Conservation (phyloP, 2,113 vertebrate species). For the Limanda limanda region DNA sequence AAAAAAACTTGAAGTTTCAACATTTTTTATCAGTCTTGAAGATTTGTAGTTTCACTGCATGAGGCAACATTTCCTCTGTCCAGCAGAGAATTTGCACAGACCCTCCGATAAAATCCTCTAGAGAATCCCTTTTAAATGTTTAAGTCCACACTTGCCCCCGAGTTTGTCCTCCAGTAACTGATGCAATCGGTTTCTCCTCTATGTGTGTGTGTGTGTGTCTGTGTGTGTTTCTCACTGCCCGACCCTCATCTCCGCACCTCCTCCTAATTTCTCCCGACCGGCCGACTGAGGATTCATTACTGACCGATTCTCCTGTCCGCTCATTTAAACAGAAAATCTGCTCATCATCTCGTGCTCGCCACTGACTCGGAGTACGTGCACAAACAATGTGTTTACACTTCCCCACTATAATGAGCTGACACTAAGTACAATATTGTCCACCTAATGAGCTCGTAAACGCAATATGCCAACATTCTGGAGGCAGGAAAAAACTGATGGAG, state of each 20-base stretch:
- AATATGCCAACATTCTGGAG: constrained; percentile 71
- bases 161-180: not conserved
- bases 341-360: constrained; percentile 55
- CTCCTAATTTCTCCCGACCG: not conserved
- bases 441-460: constrained; percentile 74
- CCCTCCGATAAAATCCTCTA: constrained; percentile 1
- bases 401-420: constrained; percentile 67
- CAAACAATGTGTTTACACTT: constrained; percentile 75
- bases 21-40: not conserved
- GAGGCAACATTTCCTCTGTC: not conserved
- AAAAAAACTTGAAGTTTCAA: not conserved
- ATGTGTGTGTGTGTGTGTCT: not conserved
- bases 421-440: constrained; percentile 77
- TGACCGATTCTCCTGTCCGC: constrained; percentile 54
- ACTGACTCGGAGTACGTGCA: constrained; percentile 70
- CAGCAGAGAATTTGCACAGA: not conserved
- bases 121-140: not conserved
- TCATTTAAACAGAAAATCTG: constrained; percentile 74
- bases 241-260: not conserved
- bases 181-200: not conserved
- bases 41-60: not conserved
- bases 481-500: constrained; percentile 65
- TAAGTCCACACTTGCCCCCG: not conserved
- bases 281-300: constrained; percentile 43
- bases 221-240: not conserved